These are phyloP conservation scores for Trichogramma evanescens DNA, from an alignment of 2,888 invertebrate genomes.

Conservation along the genomic window DNA sequence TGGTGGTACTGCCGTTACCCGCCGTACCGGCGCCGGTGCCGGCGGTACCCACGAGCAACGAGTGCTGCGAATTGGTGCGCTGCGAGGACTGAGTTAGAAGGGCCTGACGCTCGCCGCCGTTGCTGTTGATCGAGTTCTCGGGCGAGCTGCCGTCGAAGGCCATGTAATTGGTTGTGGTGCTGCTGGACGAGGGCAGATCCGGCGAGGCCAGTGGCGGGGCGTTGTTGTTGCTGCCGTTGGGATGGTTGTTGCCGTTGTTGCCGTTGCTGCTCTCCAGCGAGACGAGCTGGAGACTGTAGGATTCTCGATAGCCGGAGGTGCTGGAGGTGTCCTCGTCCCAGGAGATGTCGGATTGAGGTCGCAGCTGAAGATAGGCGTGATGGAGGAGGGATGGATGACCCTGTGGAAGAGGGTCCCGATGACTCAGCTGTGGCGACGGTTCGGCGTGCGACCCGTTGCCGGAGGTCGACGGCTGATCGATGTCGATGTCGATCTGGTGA, in stretches of 20 bases:
- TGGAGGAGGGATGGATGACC: slow-evolving; percentile 26
- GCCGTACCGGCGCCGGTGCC: slow-evolving; percentile 51
- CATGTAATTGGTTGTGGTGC: slow-evolving; percentile 47
- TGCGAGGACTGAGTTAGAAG: slow-evolving; percentile 52
- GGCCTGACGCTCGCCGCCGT: slow-evolving; percentile 55
- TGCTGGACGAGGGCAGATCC: slow-evolving; percentile 43
- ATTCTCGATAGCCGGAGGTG: slow-evolving; percentile 75
- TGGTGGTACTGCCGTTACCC: too few relatives aligned
- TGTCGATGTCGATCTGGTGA: not conserved
- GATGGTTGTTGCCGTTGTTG: slow-evolving; percentile 10
- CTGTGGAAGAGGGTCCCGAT: slow-evolving; percentile 23
- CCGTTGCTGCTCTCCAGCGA: slow-evolving; percentile 54
- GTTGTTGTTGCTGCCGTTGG: slow-evolving; percentile 31
- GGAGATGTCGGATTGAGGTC: slow-evolving; percentile 59
- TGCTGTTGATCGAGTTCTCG: slow-evolving; percentile 60
- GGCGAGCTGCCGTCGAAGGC: slow-evolving; percentile 53
- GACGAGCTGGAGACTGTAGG: slow-evolving; percentile 59
- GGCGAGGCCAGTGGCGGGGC: slow-evolving; percentile 60
- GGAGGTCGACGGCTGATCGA: not conserved
- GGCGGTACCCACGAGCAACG: slow-evolving; percentile 59
- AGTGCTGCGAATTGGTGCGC: slow-evolving; percentile 68
- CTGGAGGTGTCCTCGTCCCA: slow-evolving; percentile 77
- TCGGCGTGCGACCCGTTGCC: slow-evolving; percentile 6
- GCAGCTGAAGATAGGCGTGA: slow-evolving; percentile 32
- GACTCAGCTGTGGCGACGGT: slow-evolving; percentile 27